phyloP scores from a whole-genome alignment of 2,113 vertebrate species.

The Corapipo altera region DNA sequence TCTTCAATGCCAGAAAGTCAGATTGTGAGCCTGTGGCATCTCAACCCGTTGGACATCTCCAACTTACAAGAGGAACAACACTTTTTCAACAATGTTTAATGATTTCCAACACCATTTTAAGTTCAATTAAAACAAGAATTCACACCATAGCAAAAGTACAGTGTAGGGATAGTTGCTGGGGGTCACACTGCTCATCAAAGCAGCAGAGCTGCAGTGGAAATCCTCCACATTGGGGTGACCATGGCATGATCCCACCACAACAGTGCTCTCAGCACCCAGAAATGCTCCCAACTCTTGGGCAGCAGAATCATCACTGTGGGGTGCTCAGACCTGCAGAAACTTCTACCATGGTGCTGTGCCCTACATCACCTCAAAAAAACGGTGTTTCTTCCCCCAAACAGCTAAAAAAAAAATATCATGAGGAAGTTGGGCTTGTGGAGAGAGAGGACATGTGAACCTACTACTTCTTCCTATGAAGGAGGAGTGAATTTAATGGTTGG shows the following conservation, averaged over 20 bases:
- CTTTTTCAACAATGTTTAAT: not conserved
- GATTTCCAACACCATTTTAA: not conserved
- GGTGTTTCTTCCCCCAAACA: not conserved
- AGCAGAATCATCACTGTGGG: not conserved
- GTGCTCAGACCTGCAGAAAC: not conserved
- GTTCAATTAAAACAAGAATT: not conserved
- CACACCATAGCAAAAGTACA: not conserved
- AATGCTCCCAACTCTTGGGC: not conserved
- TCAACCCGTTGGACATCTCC: not conserved
- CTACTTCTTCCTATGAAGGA: not conserved
- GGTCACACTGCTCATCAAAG: not conserved
- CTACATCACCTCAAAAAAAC: not conserved
- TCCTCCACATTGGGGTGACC: not conserved
- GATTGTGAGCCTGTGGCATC: not conserved
- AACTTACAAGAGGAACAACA: not conserved
- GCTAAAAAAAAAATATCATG: not conserved
- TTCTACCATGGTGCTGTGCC: not conserved
- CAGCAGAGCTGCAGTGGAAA: not conserved
- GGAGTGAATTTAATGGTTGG: not conserved
- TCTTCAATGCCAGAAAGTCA: not conserved
- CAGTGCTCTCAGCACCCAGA: not conserved
- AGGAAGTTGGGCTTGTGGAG: not conserved
- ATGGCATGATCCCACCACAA: fast-evolving
- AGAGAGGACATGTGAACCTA: not conserved
- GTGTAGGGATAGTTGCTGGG: not conserved